Percentiles rank a stretch among this genome's conserved stretches.
These are phyloP conservation scores for Eupithecia centaureata DNA, from an alignment of 2,888 invertebrate species.

Conservation along the genomic window DNA sequence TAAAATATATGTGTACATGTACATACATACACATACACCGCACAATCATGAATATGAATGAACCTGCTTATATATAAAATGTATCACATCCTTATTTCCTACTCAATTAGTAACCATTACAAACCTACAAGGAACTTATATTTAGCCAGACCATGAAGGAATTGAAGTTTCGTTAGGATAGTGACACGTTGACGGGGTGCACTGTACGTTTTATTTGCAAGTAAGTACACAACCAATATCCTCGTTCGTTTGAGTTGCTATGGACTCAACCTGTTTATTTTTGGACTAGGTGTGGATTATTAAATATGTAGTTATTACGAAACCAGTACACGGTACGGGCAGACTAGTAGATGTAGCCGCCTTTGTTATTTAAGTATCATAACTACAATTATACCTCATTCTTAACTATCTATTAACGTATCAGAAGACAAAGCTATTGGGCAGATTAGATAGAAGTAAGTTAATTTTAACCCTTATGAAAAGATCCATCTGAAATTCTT, in stretches of 20 bases:
- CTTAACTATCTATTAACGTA: neutral
- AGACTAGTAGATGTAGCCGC: neutral
- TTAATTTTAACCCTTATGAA: neutral
- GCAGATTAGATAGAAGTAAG: neutral
- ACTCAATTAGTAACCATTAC: slow-evolving; percentile 64
- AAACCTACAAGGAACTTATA: slow-evolving; percentile 75
- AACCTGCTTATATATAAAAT: slow-evolving; percentile 74
- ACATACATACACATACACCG: slow-evolving; percentile 49
- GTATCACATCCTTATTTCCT: slow-evolving; percentile 82
- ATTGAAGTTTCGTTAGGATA: slow-evolving; percentile 54
- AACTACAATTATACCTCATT: neutral
- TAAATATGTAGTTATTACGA: neutral
- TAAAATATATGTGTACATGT: slow-evolving; percentile 57
- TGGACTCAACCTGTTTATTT: neutral
- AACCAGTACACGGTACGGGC: neutral
- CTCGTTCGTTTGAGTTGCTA: slow-evolving; percentile 17
- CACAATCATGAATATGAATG: slow-evolving; percentile 60
- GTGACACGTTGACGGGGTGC: slow-evolving; percentile 16
- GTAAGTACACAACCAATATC: slow-evolving; percentile 82
- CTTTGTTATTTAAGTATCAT: neutral
- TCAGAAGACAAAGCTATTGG: neutral
- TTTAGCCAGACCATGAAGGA: slow-evolving; percentile 74
- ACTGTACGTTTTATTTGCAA: slow-evolving; percentile 35
- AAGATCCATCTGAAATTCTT: too few species aligned
- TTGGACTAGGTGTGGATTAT: neutral